These are phyloP conservation scores for Hypselothyrea guttata DNA, from an alignment of 2,888 invertebrate genomes.

Conservation along the genomic window DNA sequence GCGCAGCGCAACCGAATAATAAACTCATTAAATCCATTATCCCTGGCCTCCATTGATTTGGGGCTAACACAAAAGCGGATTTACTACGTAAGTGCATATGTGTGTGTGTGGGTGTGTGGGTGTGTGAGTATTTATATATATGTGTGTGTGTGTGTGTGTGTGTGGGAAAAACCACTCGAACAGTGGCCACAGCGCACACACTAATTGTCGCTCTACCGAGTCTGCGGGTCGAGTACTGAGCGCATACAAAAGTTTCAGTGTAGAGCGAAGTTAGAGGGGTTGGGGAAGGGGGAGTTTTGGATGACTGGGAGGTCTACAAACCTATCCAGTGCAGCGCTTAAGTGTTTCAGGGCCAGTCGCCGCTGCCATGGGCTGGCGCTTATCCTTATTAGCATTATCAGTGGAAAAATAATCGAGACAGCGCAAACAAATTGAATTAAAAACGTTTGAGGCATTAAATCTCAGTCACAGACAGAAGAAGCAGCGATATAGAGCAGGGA, in stretches of 20 bases:
- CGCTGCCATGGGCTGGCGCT: constrained; percentile 46
- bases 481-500: neutral
- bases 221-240: neutral
- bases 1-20: constrained; percentile 57
- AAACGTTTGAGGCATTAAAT: constrained; percentile 72
- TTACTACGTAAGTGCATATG: constrained; percentile 37
- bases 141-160: constrained; percentile 3
- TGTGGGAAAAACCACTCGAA: constrained; percentile 19
- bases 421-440: constrained; percentile 74
- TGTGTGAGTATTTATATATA: too few relatives aligned
- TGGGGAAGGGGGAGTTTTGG: neutral
- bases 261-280: neutral
- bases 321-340: constrained; percentile 31
- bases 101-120: constrained; percentile 9
- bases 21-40: constrained; percentile 80
- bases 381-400: constrained; percentile 78
- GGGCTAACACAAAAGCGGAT: constrained; percentile 79
- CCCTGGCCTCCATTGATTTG: constrained; percentile 74
- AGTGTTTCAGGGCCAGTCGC: constrained; percentile 19
- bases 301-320: neutral
- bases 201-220: constrained; percentile 44
- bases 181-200: constrained; percentile 8
- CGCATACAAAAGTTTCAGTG: constrained; percentile 21
- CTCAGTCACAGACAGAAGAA: constrained; percentile 33
- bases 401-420: constrained; percentile 70